These are phyloP conservation scores for Symphodus melops DNA, from an alignment of 2,113 vertebrate species.

Conservation along the genomic window DNA sequence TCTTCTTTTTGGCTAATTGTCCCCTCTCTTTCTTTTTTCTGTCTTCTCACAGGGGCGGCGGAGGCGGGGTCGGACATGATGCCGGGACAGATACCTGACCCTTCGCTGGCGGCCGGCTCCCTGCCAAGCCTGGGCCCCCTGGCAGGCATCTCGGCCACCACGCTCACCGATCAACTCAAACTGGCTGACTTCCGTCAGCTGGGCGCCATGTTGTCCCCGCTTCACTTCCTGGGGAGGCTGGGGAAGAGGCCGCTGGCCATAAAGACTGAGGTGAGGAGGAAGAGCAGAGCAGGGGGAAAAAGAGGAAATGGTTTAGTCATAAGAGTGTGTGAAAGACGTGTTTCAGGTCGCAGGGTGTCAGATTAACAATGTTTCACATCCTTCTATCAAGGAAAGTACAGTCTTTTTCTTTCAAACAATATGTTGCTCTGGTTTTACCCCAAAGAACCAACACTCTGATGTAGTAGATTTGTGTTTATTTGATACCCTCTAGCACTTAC, in stretches of 20 bases:
- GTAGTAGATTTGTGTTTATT: no score
- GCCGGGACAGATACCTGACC: conserved; percentile 97
- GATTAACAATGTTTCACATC: not conserved
- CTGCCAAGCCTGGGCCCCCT: conserved; percentile 91
- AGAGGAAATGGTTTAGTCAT: conserved; percentile 6
- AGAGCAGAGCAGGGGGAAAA: not conserved
- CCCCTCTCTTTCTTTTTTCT: conserved; percentile 20
- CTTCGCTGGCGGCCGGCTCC: conserved; percentile 90
- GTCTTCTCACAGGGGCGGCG: conserved; percentile 58
- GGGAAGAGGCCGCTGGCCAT: conserved; percentile 90
- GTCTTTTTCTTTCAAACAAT: not conserved
- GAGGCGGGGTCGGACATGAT: conserved; percentile 90
- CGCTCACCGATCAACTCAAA: conserved; percentile 92
- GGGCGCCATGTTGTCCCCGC: conserved; percentile 89
- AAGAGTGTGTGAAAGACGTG: conserved; percentile 1
- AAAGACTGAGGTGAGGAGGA: conserved; percentile 90
- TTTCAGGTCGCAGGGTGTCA: not conserved
- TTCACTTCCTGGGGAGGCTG: conserved; percentile 92
- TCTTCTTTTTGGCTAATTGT: conserved; percentile 10
- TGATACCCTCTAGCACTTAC: conserved; percentile 40
- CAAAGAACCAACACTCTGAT: not conserved
- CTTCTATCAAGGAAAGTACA: not conserved
- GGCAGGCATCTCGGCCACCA: conserved; percentile 91
- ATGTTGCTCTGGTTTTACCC: not conserved
- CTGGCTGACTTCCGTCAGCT: conserved; percentile 92